A percentile compares a stretch with the other conserved stretches of the same genome.
Conservation (phyloP, 2,797 vertebrate genomes). For the Amblyraja radiata region DNA sequence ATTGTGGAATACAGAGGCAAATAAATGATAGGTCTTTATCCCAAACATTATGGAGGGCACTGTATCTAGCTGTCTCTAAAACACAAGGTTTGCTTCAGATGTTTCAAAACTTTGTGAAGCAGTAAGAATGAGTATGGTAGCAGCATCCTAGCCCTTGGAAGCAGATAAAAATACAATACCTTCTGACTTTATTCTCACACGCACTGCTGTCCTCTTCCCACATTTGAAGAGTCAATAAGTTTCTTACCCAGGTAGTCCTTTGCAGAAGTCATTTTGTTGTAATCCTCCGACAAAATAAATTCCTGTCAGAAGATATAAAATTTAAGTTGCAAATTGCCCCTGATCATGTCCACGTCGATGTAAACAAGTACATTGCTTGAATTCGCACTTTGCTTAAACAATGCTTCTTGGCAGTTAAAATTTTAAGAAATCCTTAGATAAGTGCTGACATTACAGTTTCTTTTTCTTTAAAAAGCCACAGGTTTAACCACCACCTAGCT, state of each 20-base stretch:
- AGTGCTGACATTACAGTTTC: not conserved
- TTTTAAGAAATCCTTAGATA: not conserved
- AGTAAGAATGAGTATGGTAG: too few relatives aligned
- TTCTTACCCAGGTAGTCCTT: constrained; percentile 83
- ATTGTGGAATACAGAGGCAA: too few relatives aligned
- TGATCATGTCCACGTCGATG: not conserved
- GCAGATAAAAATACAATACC: not conserved
- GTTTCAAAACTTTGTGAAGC: not conserved
- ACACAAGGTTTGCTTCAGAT: not conserved
- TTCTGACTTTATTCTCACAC: not conserved
- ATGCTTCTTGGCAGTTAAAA: not conserved
- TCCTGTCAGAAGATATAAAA: constrained; percentile 62
- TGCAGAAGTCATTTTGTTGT: constrained; percentile 89
- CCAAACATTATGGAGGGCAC: too few relatives aligned
- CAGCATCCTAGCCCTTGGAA: not conserved
- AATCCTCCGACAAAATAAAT: constrained; percentile 92
- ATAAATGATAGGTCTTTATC: too few relatives aligned
- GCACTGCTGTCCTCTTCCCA: not conserved
- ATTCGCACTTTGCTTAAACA: not conserved
- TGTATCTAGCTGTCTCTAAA: not conserved
- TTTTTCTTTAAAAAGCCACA: not conserved
- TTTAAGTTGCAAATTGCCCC: not conserved
- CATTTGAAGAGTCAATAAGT: not conserved
- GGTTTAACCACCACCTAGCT: not conserved
- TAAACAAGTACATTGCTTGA: not conserved